Evolutionary conservation across 2,888 invertebrate species (phyloP), one percentile per base, ranked within the genome.

Genomic region (Falcaria lacertinaria): DNA sequence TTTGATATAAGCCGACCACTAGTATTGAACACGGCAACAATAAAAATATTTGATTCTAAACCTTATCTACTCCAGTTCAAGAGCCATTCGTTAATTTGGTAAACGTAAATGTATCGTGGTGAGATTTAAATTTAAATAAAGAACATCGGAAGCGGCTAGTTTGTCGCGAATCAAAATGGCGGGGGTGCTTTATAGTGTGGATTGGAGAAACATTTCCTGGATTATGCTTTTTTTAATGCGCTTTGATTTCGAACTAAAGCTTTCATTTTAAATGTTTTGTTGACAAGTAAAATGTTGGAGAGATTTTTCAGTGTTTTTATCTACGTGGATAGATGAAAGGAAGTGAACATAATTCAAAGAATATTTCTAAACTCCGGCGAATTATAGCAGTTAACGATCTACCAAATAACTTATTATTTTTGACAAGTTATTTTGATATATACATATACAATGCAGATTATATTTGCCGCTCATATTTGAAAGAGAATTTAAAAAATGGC

Each of bases 241-340:
- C 69, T 69, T 71, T 69, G 71, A 71, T 71, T 63, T 56, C 33
- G 40, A 51, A 50, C 57, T 58, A 54, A 62, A 64, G 63, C 67
- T 64, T 65, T 54, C 39, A 47, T 56, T 68, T 67, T 62, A 69
- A 58, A 59, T 52, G 48, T 54, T 58, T 54, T 56, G 60, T 52
- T 59, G 61, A 55, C 40, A 44, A 22, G 42, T 47, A 6, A 17
- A 1, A 35, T n/a, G 14, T 14, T 17, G 16, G 11, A 34, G 6
- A 16, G 34, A 15, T n/a, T 34, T 34, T 16, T n/a, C n/a, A n/a
- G 11, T n/a, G 35, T 13, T 36, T n/a, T 36, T 13, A 7, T 6
- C 22, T 1, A 22, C 22, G 22, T 22, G 7, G 22, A 22, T 22
- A 7, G 7, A 22, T n/a, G n/a, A n/a, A n/a, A n/a, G n/a, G n/a